Evolutionary conservation across 1,140 invertebrate genomes (phyloP).

Genomic region (Diabrotica virgifera): DNA sequence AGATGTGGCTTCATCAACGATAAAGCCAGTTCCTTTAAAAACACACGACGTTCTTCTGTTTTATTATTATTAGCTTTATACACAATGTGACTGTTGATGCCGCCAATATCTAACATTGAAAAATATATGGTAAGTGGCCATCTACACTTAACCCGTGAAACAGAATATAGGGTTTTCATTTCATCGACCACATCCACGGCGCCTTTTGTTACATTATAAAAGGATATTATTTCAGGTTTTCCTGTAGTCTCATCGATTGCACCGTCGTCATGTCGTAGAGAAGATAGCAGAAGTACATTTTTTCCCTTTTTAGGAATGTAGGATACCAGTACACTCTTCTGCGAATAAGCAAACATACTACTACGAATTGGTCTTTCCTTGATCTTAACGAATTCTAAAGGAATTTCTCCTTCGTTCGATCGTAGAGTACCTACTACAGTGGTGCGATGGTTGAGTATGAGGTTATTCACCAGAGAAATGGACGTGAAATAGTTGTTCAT

Average conservation of each 20-base stretch:
- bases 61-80: too few species aligned
- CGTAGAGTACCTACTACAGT: slow-evolving; percentile 25
- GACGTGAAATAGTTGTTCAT: neutral
- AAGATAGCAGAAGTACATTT: slow-evolving; percentile 38
- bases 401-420: slow-evolving; percentile 24
- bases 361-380: slow-evolving; percentile 11
- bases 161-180: too few species aligned
- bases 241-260: slow-evolving; percentile 28
- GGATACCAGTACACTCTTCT: slow-evolving; percentile 27
- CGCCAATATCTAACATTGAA: too few species aligned
- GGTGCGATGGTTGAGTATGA: slow-evolving; percentile 18
- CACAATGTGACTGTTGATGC: too few species aligned
- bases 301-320: slow-evolving; percentile 39
- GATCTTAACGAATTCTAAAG: slow-evolving; percentile 15
- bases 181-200: too few species aligned
- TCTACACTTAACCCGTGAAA: too few species aligned
- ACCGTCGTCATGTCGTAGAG: slow-evolving; percentile 36
- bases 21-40: too few species aligned
- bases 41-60: too few species aligned
- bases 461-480: neutral
- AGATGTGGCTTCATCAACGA: too few species aligned
- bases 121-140: too few species aligned
- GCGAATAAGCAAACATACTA: slow-evolving; percentile 24
- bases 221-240: slow-evolving; percentile 33
- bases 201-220: too few species aligned